phyloP scores from a whole-genome alignment of 2,797 vertebrate genomes.

The Ciconia nigra region DNA sequence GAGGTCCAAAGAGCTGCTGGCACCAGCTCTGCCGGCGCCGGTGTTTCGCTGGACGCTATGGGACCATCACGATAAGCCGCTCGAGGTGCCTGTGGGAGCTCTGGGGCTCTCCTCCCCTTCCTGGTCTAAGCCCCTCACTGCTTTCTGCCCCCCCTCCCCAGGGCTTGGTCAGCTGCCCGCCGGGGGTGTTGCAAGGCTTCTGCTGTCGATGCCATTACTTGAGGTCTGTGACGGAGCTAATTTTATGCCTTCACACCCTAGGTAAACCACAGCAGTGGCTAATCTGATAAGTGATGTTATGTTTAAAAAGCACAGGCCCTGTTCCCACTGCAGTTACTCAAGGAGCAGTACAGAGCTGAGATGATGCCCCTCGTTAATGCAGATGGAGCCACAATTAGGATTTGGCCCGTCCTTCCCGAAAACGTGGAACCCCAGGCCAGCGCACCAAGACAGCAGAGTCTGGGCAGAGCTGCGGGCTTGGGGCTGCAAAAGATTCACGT shows the following conservation, averaged over 20 bases:
- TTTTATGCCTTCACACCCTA: not conserved
- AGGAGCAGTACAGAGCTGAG: not conserved
- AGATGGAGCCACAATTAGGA: not conserved
- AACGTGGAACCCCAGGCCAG: not conserved
- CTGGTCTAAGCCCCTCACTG: not conserved
- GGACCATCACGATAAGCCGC: fast-evolving
- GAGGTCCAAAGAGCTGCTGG: not conserved
- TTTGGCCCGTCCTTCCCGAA: not conserved
- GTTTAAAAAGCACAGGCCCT: not conserved
- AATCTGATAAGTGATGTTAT: not conserved
- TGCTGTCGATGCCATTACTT: fast-evolving
- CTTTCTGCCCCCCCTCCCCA: no score
- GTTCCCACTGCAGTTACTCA: not conserved
- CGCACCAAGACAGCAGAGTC: fast-evolving
- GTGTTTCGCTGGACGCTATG: fast-evolving
- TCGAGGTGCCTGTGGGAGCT: fast-evolving
- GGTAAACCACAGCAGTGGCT: not conserved
- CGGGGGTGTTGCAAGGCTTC: fast-evolving
- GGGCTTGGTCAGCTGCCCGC: no score
- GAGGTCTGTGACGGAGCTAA: not conserved
- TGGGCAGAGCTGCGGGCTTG: not conserved
- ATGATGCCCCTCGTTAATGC: fast-evolving
- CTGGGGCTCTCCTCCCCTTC: not conserved
- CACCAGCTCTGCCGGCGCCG: no score
- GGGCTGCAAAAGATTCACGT: fast-evolving